Evolutionary conservation across 2,888 invertebrate genomes (phyloP).

Genomic region (Diaprepes abbreviatus): DNA sequence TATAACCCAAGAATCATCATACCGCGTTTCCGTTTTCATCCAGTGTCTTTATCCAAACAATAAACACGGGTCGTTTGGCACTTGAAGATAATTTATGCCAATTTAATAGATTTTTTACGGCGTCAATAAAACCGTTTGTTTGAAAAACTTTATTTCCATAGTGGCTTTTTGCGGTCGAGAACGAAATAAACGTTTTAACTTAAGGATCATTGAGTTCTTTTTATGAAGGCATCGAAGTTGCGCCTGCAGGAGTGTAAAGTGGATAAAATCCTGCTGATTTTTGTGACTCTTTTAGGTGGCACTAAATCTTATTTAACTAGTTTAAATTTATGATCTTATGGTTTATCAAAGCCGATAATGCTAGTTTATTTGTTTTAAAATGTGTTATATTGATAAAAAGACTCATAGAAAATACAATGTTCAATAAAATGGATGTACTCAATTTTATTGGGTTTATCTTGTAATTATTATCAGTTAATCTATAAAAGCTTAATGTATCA

Average conservation of each 20-base stretch:
- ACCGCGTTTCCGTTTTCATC: not conserved
- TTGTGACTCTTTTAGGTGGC: slow-evolving; percentile 26
- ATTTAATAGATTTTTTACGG: slow-evolving; percentile 37
- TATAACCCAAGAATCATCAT: not conserved
- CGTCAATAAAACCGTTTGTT: slow-evolving; percentile 40
- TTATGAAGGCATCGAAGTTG: slow-evolving; percentile 32
- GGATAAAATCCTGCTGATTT: slow-evolving; percentile 37
- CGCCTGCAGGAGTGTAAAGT: slow-evolving; percentile 19
- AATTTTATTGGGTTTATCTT: too few relatives aligned
- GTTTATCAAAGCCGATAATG: not conserved
- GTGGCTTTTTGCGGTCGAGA: slow-evolving; percentile 31
- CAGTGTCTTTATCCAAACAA: slow-evolving; percentile 9
- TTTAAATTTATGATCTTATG: slow-evolving; percentile 2
- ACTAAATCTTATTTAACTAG: slow-evolving; percentile 21
- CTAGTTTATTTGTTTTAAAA: not conserved
- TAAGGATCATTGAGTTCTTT: slow-evolving; percentile 42
- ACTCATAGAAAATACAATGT: too few relatives aligned
- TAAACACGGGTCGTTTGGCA: slow-evolving; percentile 25
- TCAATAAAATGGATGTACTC: too few relatives aligned
- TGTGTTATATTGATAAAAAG: not conserved
- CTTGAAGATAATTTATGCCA: slow-evolving; percentile 30
- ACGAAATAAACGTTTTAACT: slow-evolving; percentile 44
- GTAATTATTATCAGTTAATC: too few relatives aligned
- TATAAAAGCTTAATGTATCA: too few relatives aligned
- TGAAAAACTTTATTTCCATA: slow-evolving; percentile 42